These are phyloP conservation scores for Ciconia stormi DNA, from an alignment of 2,113 vertebrate genomes.

Conservation along the genomic window DNA sequence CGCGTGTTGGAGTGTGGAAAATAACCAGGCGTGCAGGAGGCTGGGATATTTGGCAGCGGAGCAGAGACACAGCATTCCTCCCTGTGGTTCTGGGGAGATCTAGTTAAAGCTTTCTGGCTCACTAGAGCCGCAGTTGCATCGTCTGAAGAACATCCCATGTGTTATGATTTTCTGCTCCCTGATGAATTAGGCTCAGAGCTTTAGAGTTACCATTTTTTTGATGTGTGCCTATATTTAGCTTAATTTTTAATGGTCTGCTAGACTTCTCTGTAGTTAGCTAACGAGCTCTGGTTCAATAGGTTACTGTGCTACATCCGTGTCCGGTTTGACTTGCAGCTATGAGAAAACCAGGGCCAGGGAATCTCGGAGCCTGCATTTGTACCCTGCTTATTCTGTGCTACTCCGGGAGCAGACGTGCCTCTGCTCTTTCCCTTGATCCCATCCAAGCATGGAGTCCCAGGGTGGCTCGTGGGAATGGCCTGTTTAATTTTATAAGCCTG, in stretches of 20 bases:
- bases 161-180: not conserved
- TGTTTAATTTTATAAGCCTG: slow-evolving; percentile 1
- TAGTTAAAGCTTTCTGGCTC: not conserved
- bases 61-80: not conserved
- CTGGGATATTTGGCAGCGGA: not conserved
- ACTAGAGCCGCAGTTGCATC: not conserved
- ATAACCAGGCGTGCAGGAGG: not conserved
- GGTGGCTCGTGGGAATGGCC: not conserved
- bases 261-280: not conserved
- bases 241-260: not conserved
- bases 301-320: slow-evolving; percentile 6
- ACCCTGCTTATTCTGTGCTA: not conserved
- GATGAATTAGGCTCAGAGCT: not conserved
- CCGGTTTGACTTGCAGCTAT: not conserved
- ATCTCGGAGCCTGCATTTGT: not conserved
- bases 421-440: not conserved
- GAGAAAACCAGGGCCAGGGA: not conserved
- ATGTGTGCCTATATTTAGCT: slow-evolving; percentile 21
- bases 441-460: not conserved
- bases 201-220: not conserved
- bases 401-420: not conserved
- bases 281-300: slow-evolving; percentile 45
- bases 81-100: not conserved
- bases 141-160: not conserved
- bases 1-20: not conserved